phyloP scores from a whole-genome alignment of 2,797 vertebrate genomes.

The Phalloptychus januarius region DNA sequence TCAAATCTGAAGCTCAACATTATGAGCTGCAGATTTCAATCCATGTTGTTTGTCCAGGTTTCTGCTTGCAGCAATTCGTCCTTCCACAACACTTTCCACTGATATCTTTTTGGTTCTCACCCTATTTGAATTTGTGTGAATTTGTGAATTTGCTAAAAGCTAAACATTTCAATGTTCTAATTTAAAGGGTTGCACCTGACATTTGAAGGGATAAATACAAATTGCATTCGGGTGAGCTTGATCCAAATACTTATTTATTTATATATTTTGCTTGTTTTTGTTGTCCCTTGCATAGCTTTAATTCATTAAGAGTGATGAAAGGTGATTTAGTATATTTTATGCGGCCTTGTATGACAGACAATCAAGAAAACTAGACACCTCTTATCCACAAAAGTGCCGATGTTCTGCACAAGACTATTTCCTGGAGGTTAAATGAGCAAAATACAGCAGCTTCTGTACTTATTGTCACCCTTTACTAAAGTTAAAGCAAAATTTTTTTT shows the following conservation, averaged over 20 bases:
- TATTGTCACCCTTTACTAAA: not conserved
- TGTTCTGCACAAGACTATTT: not conserved
- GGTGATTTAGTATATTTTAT: not conserved
- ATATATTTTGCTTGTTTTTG: not conserved
- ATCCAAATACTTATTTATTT: not conserved
- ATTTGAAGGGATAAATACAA: not conserved
- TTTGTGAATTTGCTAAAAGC: no score
- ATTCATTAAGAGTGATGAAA: not conserved
- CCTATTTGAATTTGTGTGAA: not conserved
- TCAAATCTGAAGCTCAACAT: no score
- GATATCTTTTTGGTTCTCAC: not conserved
- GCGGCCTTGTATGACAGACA: slow-evolving; percentile 1
- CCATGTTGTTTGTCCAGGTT: not conserved
- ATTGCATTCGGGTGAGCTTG: not conserved
- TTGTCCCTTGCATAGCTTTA: not conserved
- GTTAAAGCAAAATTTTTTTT: not conserved
- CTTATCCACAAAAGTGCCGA: not conserved
- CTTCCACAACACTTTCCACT: not conserved
- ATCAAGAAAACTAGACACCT: not conserved
- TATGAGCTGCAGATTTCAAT: not conserved
- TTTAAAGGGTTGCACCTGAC: not conserved
- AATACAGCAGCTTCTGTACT: not conserved
- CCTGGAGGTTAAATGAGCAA: not conserved
- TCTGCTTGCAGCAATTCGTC: not conserved
- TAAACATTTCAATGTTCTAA: not conserved